Conservation (phyloP, 2,888 invertebrate species). For the Scaptomyza tumidula region DNA sequence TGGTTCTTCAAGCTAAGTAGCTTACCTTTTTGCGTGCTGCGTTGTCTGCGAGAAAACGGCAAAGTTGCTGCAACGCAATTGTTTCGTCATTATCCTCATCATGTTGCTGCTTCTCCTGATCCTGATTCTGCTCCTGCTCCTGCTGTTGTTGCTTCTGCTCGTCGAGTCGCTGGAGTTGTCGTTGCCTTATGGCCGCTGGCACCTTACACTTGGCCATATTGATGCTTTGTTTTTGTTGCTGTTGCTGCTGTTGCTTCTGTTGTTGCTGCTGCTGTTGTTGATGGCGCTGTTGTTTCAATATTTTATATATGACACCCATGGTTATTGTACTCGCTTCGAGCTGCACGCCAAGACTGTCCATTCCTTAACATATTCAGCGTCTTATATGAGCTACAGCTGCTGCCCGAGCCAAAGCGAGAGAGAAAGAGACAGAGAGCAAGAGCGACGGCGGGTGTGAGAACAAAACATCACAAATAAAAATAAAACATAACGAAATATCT, state of each 20-base stretch:
- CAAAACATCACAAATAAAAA: conserved; percentile 64
- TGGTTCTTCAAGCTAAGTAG: background rate
- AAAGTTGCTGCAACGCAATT: conserved; percentile 77
- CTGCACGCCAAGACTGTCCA: conserved; percentile 65
- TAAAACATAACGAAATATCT: conserved; percentile 66
- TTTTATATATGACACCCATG: conserved; percentile 82
- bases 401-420: conserved; percentile 9
- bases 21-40: conserved; percentile 77
- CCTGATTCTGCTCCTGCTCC: conserved; percentile 8
- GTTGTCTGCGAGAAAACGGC: conserved; percentile 81
- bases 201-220: conserved; percentile 68
- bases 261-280: conserved; percentile 43
- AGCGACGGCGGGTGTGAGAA: conserved; percentile 28
- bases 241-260: conserved; percentile 7
- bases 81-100: conserved; percentile 40
- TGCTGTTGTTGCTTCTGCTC: conserved; percentile 14
- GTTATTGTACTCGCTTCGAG: conserved; percentile 55
- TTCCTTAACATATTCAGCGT: conserved; percentile 42
- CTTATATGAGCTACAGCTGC: conserved; percentile 51
- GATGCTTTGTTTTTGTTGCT: conserved; percentile 20
- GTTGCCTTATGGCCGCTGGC: conserved; percentile 58
- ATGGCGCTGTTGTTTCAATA: conserved; percentile 74
- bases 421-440: conserved; percentile 4
- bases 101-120: background rate
- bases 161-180: conserved; percentile 32